These are phyloP conservation scores for Abramis brama DNA, from an alignment of 2,113 vertebrate genomes.

Conservation along the genomic window DNA sequence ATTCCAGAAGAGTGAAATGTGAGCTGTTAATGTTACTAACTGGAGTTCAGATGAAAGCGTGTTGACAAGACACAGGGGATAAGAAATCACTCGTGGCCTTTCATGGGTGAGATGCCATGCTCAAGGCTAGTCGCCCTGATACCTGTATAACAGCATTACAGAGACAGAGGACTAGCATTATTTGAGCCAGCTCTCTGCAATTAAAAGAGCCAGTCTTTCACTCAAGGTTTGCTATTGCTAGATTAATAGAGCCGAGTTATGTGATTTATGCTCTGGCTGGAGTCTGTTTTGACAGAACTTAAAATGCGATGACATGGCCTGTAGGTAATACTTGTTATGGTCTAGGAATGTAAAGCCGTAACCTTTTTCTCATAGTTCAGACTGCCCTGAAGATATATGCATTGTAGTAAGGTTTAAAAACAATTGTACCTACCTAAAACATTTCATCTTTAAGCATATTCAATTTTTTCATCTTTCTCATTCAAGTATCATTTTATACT, in stretches of 20 bases:
- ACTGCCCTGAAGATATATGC: background rate
- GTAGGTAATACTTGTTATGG: conserved; percentile 48
- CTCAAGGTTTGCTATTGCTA: conserved; percentile 39
- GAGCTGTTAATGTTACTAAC: conserved; percentile 39
- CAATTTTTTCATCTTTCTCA: background rate
- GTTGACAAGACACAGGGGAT: conserved; percentile 4
- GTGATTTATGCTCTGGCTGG: conserved; percentile 56
- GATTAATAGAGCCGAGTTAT: conserved; percentile 39
- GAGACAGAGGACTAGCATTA: conserved; percentile 45
- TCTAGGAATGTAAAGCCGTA: conserved; percentile 46
- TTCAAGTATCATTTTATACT: background rate
- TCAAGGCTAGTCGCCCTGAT: conserved; percentile 41
- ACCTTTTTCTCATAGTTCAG: background rate
- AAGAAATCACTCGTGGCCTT: conserved; percentile 32
- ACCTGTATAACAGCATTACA: conserved; percentile 40
- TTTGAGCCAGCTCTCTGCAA: conserved; percentile 25
- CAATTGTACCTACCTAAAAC: background rate
- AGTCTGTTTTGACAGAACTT: conserved; percentile 38
- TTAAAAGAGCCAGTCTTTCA: conserved; percentile 54
- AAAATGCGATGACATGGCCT: conserved; percentile 44
- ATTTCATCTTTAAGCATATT: background rate
- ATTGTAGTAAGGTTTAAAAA: background rate
- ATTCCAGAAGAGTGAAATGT: conserved; percentile 46
- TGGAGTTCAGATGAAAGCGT: conserved; percentile 25
- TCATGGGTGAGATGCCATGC: conserved; percentile 10